Base-by-base conservation (phyloP, 2,797 vertebrate genomes). In the Halcyon smyrnensis region DNA sequence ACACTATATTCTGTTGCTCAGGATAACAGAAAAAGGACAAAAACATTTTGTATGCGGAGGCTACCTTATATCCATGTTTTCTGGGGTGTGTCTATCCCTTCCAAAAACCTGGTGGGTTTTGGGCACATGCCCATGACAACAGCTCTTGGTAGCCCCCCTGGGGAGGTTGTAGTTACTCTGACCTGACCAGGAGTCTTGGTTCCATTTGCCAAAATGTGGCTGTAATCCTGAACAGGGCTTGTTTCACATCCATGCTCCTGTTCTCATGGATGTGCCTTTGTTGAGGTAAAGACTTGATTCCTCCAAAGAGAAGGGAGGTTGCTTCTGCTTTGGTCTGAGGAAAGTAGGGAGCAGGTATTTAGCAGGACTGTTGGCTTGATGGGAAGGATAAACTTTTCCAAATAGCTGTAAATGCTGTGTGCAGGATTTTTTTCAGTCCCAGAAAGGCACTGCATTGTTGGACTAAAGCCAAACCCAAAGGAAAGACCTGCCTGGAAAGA, bases 41-140 rank as follows among this genome's bases (percentile, higher is more conserved):
- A 77, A 90, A 13, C 25, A 6, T 70, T 77, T 67, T 41, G 4
- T 39, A 2, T 43, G 5, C 39, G 34, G 20, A 81, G 0, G 0
- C 41, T 89, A 41, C 54, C 32, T 53, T 71, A 16, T 51, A 59
- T 37, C 28, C 12, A 4, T 57, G 32, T 89, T 82, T 82, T 73
- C 34, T 37, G 62, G 27, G 24, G 5, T 57, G 45, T 62, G 4
- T 46, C 69, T 82, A 23, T 45, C 23, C 20, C 46, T 85, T 37
- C 23, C 3, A 2, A 60, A 79, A 76, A 18, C 8, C 20, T 36
- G 25, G 8, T 68, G 25, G 20, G 34, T 84, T 91, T 86, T 56
- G 45, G 56, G 23, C 13, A n/a, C 0, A 0, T 25, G 41, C 34
- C 71, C 0, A 0, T 37, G 21, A 48, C 2, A 1, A n/a, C 59